phyloP scores from a whole-genome alignment of 2,113 vertebrate genomes.

The Clarias gariepinus region DNA sequence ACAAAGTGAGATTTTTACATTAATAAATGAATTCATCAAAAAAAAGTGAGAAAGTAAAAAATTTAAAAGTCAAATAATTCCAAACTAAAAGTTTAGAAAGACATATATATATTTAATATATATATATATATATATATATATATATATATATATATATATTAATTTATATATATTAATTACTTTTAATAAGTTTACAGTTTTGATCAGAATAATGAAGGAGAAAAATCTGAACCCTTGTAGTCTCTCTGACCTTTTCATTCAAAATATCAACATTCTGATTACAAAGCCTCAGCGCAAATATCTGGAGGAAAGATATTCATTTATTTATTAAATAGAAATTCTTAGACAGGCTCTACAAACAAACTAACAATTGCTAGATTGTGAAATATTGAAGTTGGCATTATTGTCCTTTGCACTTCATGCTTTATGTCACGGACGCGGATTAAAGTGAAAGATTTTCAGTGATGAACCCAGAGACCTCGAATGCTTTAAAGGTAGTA shows the following conservation, averaged over 20 bases:
- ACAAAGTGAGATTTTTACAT: not conserved
- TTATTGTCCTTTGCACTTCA: not conserved
- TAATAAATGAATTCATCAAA: not conserved
- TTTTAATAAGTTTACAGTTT: not conserved
- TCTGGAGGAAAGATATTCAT: not conserved
- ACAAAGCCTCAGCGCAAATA: not conserved
- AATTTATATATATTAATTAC: no score
- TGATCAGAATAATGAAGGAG: not conserved
- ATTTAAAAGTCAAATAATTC: no score
- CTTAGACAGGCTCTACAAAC: not conserved
- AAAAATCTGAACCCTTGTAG: not conserved
- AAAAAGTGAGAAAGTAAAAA: not conserved
- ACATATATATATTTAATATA: no score
- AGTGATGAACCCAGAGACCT: not conserved
- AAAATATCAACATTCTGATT: slow-evolving; percentile 9
- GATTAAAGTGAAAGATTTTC: not conserved
- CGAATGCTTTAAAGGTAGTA: not conserved
- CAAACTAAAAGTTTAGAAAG: not conserved
- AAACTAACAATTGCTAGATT: not conserved
- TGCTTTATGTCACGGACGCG: not conserved
- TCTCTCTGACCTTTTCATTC: not conserved
- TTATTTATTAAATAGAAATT: not conserved
- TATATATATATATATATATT: no score
- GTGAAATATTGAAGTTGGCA: not conserved
- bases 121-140: no score